Percentiles rank a stretch among this genome's conserved stretches.
These are phyloP conservation scores for Rhinogobio ventralis DNA, from an alignment of 2,797 vertebrate genomes.

Conservation along the genomic window DNA sequence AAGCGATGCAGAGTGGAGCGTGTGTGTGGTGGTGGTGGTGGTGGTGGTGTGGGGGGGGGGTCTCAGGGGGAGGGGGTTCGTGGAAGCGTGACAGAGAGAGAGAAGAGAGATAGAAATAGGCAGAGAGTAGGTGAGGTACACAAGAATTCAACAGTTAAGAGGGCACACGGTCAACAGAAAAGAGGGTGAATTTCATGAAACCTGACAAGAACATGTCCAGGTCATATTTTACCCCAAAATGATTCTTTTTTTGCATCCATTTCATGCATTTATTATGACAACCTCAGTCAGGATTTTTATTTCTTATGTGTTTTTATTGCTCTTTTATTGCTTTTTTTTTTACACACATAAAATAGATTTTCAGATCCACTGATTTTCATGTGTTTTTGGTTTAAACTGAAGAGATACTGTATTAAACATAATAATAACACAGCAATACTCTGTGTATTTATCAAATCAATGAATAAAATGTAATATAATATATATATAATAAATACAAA, in stretches of 20 bases:
- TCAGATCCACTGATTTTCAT: no score
- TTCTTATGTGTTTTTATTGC: no score
- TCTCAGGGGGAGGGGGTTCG: slow-evolving; percentile 48
- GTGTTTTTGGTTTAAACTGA: neutral
- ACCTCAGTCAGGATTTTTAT: no score
- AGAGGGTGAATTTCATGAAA: neutral
- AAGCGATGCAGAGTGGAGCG: slow-evolving; percentile 67
- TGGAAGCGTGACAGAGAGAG: slow-evolving; percentile 60
- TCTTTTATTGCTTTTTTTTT: no score
- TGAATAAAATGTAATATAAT: no score
- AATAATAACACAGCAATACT: neutral
- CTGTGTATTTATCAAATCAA: no score
- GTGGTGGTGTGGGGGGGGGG: slow-evolving; percentile 25
- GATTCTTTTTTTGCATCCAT: no score
- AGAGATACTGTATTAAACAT: no score
- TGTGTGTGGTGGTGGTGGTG: slow-evolving; percentile 45
- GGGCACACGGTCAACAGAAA: slow-evolving; percentile 54
- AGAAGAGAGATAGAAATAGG: slow-evolving; percentile 20
- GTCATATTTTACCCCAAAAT: neutral
- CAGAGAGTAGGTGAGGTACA: slow-evolving; percentile 18
- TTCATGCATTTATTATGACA: no score
- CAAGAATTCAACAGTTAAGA: slow-evolving; percentile 30
- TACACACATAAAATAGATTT: no score
- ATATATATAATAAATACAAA: neutral
- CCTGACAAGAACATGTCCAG: neutral